A percentile compares a stretch with the other conserved stretches of the same genome.
Evolutionary conservation across 2,113 vertebrate genomes (phyloP).

Genomic region (Illadopsis cleaveri): DNA sequence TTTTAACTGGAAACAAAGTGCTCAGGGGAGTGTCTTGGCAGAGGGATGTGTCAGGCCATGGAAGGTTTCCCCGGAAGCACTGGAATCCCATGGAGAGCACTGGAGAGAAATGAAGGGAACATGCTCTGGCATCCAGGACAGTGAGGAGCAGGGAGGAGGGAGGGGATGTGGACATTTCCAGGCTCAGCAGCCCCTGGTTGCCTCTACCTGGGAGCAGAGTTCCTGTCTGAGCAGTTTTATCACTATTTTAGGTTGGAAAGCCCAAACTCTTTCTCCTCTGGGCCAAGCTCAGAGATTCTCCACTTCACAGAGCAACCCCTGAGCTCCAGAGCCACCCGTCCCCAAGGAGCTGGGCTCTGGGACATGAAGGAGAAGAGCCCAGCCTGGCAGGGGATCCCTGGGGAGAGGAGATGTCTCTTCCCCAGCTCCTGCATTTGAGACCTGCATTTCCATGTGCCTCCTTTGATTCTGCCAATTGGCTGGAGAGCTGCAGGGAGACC

Average conservation of each 20-base stretch:
- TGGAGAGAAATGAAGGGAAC: background rate
- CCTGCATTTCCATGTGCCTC: background rate
- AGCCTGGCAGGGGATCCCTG: background rate
- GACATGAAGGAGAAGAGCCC: background rate
- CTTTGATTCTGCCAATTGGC: conserved; percentile 10
- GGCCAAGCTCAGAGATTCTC: background rate
- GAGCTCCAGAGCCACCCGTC: rapidly evolving
- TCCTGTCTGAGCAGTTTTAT: background rate
- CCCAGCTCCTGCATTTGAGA: background rate
- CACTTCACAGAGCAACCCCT: background rate
- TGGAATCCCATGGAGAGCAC: background rate
- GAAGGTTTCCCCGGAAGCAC: background rate
- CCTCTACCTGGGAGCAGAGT: background rate
- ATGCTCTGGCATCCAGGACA: rapidly evolving
- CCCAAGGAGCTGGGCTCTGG: background rate
- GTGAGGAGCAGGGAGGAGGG: background rate
- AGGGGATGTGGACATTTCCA: background rate
- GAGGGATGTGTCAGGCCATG: background rate
- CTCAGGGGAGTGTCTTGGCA: background rate
- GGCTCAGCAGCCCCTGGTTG: background rate
- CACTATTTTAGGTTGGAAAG: background rate
- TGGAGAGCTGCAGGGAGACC: conserved; percentile 16
- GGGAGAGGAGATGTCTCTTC: background rate
- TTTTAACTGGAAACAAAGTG: background rate
- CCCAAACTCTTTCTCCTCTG: background rate